A percentile compares a stretch with the other conserved stretches of the same genome.
These are phyloP conservation scores for Solea senegalensis DNA, from an alignment of 2,113 vertebrate genomes.

Conservation along the genomic window DNA sequence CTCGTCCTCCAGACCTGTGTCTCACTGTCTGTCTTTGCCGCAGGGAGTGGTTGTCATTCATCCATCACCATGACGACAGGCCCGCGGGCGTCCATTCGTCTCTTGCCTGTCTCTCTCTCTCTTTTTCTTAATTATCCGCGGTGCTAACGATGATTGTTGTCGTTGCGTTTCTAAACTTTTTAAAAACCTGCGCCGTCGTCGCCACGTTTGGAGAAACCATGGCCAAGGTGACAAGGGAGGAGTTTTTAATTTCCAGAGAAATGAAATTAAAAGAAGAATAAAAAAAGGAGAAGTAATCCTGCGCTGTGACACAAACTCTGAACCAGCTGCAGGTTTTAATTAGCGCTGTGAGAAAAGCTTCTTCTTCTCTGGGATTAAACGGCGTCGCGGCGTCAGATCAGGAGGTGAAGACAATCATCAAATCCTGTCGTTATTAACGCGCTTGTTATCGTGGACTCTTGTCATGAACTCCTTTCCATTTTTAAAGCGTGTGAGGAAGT, in stretches of 20 bases:
- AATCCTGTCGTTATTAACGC: too few species aligned
- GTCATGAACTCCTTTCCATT: too few species aligned
- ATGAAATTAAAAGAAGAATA: too few species aligned
- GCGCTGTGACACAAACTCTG: background rate
- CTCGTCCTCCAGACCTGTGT: background rate
- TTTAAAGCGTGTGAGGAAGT: too few species aligned
- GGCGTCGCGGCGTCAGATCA: background rate
- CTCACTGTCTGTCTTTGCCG: conserved; percentile 56
- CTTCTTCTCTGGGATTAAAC: background rate
- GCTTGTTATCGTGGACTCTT: too few species aligned
- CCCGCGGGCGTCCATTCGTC: conserved; percentile 53
- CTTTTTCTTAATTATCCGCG: conserved; percentile 56
- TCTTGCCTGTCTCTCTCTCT: background rate
- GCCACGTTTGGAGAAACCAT: conserved; percentile 50
- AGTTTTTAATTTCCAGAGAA: background rate
- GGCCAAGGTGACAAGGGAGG: conserved; percentile 49
- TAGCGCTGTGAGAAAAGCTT: background rate
- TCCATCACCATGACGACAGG: conserved; percentile 59
- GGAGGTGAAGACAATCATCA: background rate
- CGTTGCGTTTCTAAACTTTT: conserved; percentile 61
- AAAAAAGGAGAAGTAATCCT: background rate
- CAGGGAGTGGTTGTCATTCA: conserved; percentile 66
- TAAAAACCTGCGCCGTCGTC: conserved; percentile 9
- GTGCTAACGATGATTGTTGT: conserved; percentile 35
- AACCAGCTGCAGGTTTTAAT: conserved; percentile 10